Evolutionary conservation across 2,113 vertebrate species (phyloP), one percentile per base, ranked within the genome.

Genomic region (Oryzias celebensis): DNA sequence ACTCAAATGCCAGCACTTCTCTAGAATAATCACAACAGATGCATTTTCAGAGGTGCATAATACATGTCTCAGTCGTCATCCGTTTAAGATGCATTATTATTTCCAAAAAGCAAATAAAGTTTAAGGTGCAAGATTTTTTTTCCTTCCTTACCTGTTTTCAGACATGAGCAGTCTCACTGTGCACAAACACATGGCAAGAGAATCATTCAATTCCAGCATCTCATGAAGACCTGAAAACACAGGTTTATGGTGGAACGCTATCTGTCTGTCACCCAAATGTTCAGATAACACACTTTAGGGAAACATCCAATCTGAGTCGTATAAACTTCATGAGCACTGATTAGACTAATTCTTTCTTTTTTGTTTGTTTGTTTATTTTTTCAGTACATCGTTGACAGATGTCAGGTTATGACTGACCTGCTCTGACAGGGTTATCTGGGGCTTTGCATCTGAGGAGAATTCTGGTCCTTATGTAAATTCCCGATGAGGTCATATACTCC

Each of bases 391-490:
- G 80, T 4, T 7, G 42, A 13, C 14, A 44, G 24, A 12, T 43
- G 23, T 61, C 18, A 52, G 36, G 45, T 66, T 51, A 62, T 65
- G 58, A 78, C 88, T 87, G 86, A 98, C 96, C 94, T 89, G 85
- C 87, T 78, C 69, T 88, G 73, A 98, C 65, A 26, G 85, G 84
- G 83, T 91, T 88, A 75, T 97, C 93, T 65, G 88, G 62, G 56
- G 83, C 80, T 67, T 75, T 62, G 20, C 86, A 85, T 83, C 74
- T 92, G 85, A 96, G 78, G 74, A 99, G 90, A 71, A 98, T 95
- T 90, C 87, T 92, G 67, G 95, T 84, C 88, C 94, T 95, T 78
- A 98, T 80, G 85, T 91, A 94, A 81, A 95, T 61, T 2, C 96
- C 97, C 73, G 85, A 86, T 62, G 91, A 85, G 58, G 91, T 91